These are phyloP conservation scores for Laterallus jamaicensis DNA, from an alignment of 2,113 vertebrate species.

Conservation along the genomic window DNA sequence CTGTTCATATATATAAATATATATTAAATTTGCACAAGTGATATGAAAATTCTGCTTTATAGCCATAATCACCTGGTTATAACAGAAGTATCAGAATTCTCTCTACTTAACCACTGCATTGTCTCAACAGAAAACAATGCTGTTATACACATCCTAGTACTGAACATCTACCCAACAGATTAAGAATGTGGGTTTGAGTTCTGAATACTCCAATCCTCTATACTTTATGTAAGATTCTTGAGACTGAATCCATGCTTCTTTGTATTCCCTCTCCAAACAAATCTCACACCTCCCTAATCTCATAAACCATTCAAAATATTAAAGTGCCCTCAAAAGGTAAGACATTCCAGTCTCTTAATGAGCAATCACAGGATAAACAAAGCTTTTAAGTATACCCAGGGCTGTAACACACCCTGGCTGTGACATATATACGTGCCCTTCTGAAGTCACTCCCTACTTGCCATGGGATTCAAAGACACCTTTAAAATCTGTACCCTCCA, in stretches of 20 bases:
- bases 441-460: neutral
- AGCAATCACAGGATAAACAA: neutral
- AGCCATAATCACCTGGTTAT: neutral
- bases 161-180: neutral
- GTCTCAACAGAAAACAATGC: neutral
- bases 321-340: neutral
- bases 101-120: neutral
- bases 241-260: neutral
- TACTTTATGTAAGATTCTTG: neutral
- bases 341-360: neutral
- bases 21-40: neutral
- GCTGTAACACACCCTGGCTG: neutral
- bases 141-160: neutral
- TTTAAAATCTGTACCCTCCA: neutral
- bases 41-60: neutral
- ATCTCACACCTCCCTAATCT: neutral
- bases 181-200: neutral
- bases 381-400: neutral
- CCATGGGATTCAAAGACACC: neutral
- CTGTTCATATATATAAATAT: neutral
- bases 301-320: neutral
- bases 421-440: fast-evolving
- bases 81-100: neutral
- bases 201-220: neutral
- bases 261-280: neutral